These are phyloP conservation scores for Potamarius usumacintae DNA, from an alignment of 2,113 vertebrate genomes.

Conservation along the genomic window DNA sequence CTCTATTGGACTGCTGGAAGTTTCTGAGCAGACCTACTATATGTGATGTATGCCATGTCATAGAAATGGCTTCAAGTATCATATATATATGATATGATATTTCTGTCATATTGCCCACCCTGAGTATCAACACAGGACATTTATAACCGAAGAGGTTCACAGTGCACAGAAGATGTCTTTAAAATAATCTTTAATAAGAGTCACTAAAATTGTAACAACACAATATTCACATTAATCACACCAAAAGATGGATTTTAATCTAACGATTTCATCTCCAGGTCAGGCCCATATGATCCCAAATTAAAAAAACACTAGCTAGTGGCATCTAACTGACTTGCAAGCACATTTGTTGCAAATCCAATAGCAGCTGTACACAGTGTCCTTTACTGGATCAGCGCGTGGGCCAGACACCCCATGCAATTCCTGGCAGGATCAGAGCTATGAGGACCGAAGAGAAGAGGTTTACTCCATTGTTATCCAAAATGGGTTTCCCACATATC, in stretches of 20 bases:
- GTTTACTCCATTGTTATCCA: constrained; percentile 95
- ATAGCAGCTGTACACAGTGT: not conserved
- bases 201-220: not conserved
- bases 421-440: constrained; percentile 84
- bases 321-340: not conserved
- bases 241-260: not conserved
- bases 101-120: not conserved
- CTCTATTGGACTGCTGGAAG: not conserved
- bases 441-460: constrained; percentile 89
- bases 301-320: not conserved
- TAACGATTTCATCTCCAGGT: not conserved
- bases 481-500: constrained; percentile 88
- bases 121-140: not conserved
- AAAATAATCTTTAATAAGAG: constrained; percentile 2
- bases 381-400: not conserved
- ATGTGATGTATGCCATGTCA: not conserved
- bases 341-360: not conserved
- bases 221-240: not conserved
- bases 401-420: constrained; percentile 86
- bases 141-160: not conserved
- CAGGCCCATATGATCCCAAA: not conserved
- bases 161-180: not conserved
- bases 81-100: not conserved
- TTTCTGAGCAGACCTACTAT: not conserved
- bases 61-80: not conserved